Percentiles rank a stretch among this genome's conserved stretches.
These are phyloP conservation scores for Sorex araneus DNA, from an alignment of 2,113 vertebrate species.

Conservation along the genomic window DNA sequence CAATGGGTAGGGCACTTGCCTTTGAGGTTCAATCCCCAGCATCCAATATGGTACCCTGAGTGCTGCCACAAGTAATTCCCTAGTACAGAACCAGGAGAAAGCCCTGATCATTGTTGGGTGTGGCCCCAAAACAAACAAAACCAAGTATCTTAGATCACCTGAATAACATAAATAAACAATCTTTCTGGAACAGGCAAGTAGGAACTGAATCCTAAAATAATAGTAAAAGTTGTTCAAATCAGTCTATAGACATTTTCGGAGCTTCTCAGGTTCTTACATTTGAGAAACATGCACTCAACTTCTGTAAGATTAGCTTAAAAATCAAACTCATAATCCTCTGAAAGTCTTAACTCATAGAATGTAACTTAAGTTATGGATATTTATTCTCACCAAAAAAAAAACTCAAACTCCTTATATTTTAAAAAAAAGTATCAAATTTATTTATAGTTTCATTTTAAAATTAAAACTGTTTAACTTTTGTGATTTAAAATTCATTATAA, in stretches of 20 bases:
- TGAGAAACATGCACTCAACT: conserved; percentile 37
- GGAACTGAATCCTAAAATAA: conserved; percentile 37
- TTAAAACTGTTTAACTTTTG: conserved; percentile 54
- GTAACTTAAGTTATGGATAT: conserved; percentile 27
- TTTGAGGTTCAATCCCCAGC: too few species aligned
- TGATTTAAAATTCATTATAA: conserved; percentile 72
- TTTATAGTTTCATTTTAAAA: conserved; percentile 83
- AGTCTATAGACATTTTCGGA: conserved; percentile 16
- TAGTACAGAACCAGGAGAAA: too few species aligned
- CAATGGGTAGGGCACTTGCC: too few species aligned
- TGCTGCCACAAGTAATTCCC: too few species aligned
- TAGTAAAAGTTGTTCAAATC: conserved; percentile 22
- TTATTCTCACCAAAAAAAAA: not conserved
- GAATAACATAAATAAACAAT: conserved; percentile 17
- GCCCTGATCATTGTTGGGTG: too few species aligned
- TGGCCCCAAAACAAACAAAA: too few species aligned
- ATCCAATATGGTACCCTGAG: too few species aligned
- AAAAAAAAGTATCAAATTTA: conserved; percentile 89
- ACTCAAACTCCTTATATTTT: conserved; percentile 43
- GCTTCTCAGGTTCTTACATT: conserved; percentile 3
- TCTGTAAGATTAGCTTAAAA: conserved; percentile 26
- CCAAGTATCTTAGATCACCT: not conserved
- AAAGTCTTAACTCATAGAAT: conserved; percentile 33
- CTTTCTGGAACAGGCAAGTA: not conserved
- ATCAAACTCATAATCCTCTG: conserved; percentile 34